phyloP scores from a whole-genome alignment of 2,888 invertebrate genomes.

The Drosophila seclusa region DNA sequence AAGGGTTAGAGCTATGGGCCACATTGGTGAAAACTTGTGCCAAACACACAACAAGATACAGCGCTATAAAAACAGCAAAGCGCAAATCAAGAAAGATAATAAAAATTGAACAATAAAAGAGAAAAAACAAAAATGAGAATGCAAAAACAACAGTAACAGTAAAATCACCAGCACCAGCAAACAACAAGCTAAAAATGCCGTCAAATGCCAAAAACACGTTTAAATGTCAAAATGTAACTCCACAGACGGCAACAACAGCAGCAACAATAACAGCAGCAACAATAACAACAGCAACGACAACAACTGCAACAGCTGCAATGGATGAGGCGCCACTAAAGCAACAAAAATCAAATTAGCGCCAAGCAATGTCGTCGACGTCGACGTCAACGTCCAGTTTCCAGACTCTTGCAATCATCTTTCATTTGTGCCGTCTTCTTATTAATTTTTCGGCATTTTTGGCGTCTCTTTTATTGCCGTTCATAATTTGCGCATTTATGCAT shows the following conservation, averaged over 20 bases:
- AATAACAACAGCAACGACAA: slow-evolving; percentile 29
- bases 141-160: slow-evolving; percentile 34
- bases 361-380: slow-evolving; percentile 45
- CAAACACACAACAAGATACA: slow-evolving; percentile 14
- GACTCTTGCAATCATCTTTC: slow-evolving; percentile 1
- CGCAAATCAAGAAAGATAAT: slow-evolving; percentile 72
- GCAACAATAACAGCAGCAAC: slow-evolving; percentile 37
- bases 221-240: slow-evolving; percentile 76
- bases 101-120: slow-evolving; percentile 61
- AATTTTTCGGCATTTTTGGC: slow-evolving; percentile 33
- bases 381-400: slow-evolving; percentile 35
- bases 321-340: slow-evolving; percentile 71
- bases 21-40: slow-evolving; percentile 57
- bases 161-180: slow-evolving; percentile 7
- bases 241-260: slow-evolving; percentile 38
- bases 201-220: slow-evolving; percentile 79
- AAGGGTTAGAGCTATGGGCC: slow-evolving; percentile 37
- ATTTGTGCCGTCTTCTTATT: slow-evolving; percentile 51
- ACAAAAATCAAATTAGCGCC: slow-evolving; percentile 79
- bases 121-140: slow-evolving; percentile 28
- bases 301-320: slow-evolving; percentile 70
- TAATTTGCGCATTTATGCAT: slow-evolving; percentile 71
- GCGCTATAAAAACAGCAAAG: slow-evolving; percentile 61
- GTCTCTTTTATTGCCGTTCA: slow-evolving; percentile 47
- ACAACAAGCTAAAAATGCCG: slow-evolving; percentile 52